Evolutionary conservation across 92 coral and sea anemone genomes (phyloP).

Genomic region (Anthopleura xanthogrammica): DNA sequence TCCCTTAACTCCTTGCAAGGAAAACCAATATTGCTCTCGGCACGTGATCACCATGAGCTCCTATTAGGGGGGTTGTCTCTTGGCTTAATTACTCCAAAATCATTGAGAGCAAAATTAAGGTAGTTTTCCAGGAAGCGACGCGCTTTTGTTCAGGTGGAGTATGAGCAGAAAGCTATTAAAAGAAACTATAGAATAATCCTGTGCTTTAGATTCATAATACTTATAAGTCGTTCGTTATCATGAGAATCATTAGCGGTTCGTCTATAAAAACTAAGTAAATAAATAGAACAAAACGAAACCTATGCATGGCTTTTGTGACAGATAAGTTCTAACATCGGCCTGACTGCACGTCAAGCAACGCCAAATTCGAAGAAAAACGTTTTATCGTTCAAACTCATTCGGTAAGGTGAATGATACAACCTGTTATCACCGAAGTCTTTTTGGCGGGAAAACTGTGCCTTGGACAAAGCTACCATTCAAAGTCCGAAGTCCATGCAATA

Average conservation of each 20-base stretch:
- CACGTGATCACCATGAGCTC: background rate
- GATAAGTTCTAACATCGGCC: background rate
- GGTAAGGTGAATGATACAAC: no score
- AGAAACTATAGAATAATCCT: background rate
- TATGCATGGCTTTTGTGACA: background rate
- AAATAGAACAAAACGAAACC: background rate
- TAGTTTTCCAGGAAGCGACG: background rate
- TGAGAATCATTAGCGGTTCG: background rate
- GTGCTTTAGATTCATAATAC: background rate
- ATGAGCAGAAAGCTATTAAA: background rate
- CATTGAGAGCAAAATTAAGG: background rate
- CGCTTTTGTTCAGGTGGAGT: background rate
- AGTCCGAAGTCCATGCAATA: no score
- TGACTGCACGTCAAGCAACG: background rate
- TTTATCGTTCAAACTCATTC: no score
- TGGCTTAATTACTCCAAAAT: background rate
- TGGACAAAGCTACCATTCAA: background rate
- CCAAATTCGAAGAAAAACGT: no score
- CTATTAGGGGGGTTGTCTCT: background rate
- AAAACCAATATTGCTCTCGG: background rate
- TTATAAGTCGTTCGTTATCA: background rate
- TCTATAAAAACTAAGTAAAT: no score
- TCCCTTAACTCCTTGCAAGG: background rate
- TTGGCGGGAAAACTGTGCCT: background rate
- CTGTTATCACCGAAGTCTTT: background rate